These are phyloP conservation scores for Potamarius usumacintae DNA, from an alignment of 2,113 vertebrate species.

Conservation along the genomic window DNA sequence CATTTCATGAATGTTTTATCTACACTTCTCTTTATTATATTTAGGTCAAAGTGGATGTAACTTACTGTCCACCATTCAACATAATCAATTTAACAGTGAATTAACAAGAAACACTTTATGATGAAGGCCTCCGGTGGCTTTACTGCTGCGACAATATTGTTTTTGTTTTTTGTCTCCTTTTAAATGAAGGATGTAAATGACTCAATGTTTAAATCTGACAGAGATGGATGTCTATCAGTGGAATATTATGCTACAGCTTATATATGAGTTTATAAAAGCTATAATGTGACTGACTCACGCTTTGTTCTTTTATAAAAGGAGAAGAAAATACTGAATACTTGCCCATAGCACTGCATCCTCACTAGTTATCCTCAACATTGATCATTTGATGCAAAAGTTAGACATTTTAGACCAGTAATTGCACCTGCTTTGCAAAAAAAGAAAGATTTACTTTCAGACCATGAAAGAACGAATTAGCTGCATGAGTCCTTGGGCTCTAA, in stretches of 20 bases:
- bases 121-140: not conserved
- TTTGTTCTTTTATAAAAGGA: not conserved
- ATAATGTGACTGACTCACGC: not conserved
- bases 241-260: not conserved
- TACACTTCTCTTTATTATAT: not conserved
- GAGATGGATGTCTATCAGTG: not conserved
- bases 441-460: not conserved
- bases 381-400: not conserved
- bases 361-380: not conserved
- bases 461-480: not conserved
- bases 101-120: not conserved
- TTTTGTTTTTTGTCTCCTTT: not conserved
- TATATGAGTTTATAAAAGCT: not conserved
- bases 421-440: not conserved
- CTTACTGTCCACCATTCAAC: not conserved
- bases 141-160: not conserved
- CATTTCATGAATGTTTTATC: not conserved
- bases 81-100: not conserved
- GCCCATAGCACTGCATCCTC: not conserved
- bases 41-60: not conserved
- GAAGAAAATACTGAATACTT: not conserved
- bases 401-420: not conserved
- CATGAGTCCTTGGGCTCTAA: not conserved
- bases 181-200: not conserved
- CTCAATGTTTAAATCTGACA: not conserved